A percentile compares a stretch with the other conserved stretches of the same genome.
phyloP scores from a whole-genome alignment of 92 coral and sea anemone species.

The Desmophyllum pertusum region DNA sequence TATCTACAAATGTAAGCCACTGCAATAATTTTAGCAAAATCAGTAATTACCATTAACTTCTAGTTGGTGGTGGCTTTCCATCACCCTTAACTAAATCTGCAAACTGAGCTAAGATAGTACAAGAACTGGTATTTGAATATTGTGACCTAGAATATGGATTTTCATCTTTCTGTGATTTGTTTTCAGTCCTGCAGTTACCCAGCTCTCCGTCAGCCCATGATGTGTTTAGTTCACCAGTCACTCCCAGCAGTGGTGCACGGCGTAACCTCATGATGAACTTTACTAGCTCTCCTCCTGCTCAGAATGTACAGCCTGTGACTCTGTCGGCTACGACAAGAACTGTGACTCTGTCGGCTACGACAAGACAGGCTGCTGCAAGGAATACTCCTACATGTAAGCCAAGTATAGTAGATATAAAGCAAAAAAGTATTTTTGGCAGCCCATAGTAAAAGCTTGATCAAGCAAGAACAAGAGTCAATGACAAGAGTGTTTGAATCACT shows the following conservation, averaged over 20 bases:
- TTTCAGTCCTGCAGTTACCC: conserved; percentile 36
- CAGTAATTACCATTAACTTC: too few species aligned
- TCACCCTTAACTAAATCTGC: neutral
- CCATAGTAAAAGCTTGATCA: too few species aligned
- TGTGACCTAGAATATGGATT: neutral
- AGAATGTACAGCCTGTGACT: conserved; percentile 63
- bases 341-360: conserved; percentile 43
- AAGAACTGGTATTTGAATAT: neutral
- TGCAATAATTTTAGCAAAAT: too few species aligned
- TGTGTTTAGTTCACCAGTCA: conserved; percentile 79
- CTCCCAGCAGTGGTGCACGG: conserved; percentile 84
- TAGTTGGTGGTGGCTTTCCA: too few species aligned
- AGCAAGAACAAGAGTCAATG: too few species aligned
- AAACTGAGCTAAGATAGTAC: neutral
- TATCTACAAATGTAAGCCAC: too few species aligned
- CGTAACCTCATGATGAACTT: conserved; percentile 88
- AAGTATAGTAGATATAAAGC: neutral
- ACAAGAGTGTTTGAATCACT: too few species aligned
- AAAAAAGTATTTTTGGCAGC: too few species aligned
- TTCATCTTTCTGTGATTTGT: neutral
- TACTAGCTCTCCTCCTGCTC: conserved; percentile 65
- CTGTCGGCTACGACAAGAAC: conserved; percentile 50
- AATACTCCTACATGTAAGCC: conserved; percentile 48
- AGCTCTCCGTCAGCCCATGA: conserved; percentile 75
- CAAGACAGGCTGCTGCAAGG: conserved; percentile 34